These are phyloP conservation scores for Steatornis caripensis DNA, from an alignment of 2,113 vertebrate genomes.

Conservation along the genomic window DNA sequence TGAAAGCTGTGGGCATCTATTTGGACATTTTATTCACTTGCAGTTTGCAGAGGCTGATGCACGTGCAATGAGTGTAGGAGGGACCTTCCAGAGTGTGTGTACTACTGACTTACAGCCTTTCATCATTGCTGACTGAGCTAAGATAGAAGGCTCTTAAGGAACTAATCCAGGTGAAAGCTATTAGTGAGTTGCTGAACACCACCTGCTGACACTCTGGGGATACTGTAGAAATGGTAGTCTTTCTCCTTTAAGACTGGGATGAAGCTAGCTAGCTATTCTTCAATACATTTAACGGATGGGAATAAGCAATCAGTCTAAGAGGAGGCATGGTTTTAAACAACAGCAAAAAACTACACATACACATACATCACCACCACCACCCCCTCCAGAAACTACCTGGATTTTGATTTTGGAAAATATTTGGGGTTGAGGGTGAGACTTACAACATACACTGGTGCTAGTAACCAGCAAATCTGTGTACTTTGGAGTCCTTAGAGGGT, in stretches of 20 bases:
- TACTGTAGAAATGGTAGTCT: not conserved
- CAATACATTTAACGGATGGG: not conserved
- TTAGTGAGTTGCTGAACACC: not conserved
- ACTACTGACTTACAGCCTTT: not conserved
- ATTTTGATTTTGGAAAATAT: not conserved
- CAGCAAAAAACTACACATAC: not conserved
- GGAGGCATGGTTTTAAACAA: not conserved
- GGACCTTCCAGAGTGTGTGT: not conserved
- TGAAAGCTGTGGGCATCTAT: not conserved
- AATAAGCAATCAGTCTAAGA: not conserved
- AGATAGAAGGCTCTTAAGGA: too few relatives aligned
- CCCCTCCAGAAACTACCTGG: not conserved
- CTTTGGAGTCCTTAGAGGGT: not conserved
- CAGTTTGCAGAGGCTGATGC: not conserved
- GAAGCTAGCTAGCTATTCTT: not conserved
- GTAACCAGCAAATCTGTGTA: not conserved
- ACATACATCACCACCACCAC: not conserved
- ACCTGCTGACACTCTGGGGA: not conserved
- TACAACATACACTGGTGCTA: not conserved
- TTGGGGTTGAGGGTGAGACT: rapidly evolving
- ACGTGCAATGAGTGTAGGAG: not conserved
- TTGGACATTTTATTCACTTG: not conserved
- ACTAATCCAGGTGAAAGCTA: not conserved
- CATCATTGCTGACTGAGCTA: not conserved
- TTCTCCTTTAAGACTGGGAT: not conserved